Conservation (phyloP, 2,113 vertebrate genomes). For the Budorcas taxicolor region DNA sequence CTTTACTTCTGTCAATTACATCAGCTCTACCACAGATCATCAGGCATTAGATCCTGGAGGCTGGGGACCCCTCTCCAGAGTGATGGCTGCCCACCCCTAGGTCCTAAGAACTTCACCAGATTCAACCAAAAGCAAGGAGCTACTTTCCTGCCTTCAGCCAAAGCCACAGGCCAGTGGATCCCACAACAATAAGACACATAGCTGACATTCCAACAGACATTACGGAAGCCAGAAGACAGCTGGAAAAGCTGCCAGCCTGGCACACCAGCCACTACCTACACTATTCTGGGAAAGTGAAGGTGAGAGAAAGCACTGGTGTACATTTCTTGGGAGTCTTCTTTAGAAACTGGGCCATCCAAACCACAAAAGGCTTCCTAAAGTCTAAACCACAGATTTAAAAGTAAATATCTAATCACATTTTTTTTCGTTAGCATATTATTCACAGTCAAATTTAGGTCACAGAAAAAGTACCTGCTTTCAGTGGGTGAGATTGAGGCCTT, state of each 20-base stretch:
- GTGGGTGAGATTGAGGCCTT: not conserved
- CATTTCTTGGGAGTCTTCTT: not conserved
- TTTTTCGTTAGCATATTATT: not conserved
- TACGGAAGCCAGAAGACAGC: not conserved
- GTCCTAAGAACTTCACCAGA: not conserved
- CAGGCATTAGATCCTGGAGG: not conserved
- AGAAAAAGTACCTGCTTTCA: not conserved
- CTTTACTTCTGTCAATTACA: not conserved
- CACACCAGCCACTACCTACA: too few species aligned
- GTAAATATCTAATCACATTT: not conserved
- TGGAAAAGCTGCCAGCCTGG: not conserved
- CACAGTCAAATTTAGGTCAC: not conserved
- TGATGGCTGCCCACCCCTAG: not conserved
- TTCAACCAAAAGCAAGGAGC: not conserved
- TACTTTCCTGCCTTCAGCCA: not conserved
- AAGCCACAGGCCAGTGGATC: not conserved
- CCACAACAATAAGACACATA: not conserved
- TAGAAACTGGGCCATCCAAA: not conserved
- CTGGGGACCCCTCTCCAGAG: not conserved
- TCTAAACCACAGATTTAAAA: not conserved
- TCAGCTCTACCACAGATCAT: not conserved
- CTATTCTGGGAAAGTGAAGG: not conserved
- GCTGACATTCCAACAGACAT: not conserved
- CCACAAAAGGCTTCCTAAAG: not conserved
- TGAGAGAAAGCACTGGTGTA: accelerated